A percentile compares a stretch with the other conserved stretches of the same genome.
Evolutionary conservation across 2,113 vertebrate species (phyloP).

Genomic region (Ceyx melanurus): DNA sequence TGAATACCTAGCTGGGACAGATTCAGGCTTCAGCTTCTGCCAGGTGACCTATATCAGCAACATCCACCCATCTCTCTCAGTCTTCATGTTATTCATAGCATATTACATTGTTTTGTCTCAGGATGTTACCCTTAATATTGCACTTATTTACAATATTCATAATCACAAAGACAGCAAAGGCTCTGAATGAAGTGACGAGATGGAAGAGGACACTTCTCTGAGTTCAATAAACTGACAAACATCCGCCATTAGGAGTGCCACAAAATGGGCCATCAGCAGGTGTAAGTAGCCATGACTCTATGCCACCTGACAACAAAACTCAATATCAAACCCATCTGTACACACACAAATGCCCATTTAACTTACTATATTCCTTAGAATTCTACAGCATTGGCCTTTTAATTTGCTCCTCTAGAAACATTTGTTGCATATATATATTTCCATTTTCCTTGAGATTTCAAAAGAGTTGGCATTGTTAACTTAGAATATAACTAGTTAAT

Average conservation of each 20-base stretch:
- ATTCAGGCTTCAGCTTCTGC: neutral
- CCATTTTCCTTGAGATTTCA: constrained; percentile 71
- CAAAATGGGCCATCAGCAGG: accelerated
- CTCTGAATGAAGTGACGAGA: neutral
- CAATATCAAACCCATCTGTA: neutral
- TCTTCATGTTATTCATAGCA: neutral
- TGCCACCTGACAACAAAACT: neutral
- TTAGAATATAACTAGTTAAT: constrained; percentile 94
- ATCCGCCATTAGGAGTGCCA: neutral
- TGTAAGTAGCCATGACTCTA: neutral
- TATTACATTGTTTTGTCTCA: neutral
- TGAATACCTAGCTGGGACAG: neutral
- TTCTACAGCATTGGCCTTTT: neutral
- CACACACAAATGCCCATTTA: neutral
- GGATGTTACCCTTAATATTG: neutral
- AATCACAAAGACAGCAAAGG: neutral
- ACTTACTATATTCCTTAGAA: neutral
- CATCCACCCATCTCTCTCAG: neutral
- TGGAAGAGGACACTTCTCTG: neutral
- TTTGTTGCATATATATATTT: constrained; percentile 10
- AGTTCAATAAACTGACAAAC: neutral
- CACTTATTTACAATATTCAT: neutral
- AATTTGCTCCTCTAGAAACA: neutral
- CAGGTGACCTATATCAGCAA: neutral
- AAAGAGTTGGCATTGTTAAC: constrained; percentile 93